Conservation (phyloP, 2,797 vertebrate species). For the Mus minutoides region DNA sequence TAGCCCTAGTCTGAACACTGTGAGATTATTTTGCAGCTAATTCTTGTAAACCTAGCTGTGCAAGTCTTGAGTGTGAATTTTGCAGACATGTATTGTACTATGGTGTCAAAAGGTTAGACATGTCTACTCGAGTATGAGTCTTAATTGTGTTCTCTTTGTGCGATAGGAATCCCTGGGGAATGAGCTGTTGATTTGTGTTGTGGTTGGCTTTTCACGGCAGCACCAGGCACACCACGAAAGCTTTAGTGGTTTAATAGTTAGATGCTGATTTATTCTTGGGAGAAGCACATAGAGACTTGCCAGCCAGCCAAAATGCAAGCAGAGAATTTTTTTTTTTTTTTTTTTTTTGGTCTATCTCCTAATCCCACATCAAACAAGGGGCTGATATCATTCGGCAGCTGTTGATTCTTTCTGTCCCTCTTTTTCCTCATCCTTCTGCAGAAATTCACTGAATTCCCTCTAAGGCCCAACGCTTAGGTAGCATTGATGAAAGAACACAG, state of each 20-base stretch:
- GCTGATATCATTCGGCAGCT: neutral
- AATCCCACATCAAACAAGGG: neutral
- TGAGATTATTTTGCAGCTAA: neutral
- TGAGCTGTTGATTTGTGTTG: neutral
- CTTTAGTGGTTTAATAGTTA: neutral
- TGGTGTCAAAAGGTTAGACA: neutral
- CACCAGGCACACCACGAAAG: neutral
- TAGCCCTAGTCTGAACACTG: neutral
- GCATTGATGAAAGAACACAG: neutral
- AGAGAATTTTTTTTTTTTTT: neutral
- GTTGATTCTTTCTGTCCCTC: neutral
- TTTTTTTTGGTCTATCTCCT: neutral
- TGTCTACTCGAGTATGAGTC: neutral
- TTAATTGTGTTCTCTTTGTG: neutral
- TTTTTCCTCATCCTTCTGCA: neutral
- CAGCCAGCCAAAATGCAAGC: neutral
- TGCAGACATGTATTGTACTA: neutral
- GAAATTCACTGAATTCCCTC: constrained; percentile 13
- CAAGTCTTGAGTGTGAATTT: neutral
- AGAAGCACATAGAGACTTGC: neutral
- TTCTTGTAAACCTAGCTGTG: neutral
- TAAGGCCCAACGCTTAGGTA: neutral
- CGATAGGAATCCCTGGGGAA: neutral
- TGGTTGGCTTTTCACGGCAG: neutral
- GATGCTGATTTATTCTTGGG: neutral